Conservation (phyloP, 2,888 invertebrate genomes). For the Drosophila koepferae region DNA sequence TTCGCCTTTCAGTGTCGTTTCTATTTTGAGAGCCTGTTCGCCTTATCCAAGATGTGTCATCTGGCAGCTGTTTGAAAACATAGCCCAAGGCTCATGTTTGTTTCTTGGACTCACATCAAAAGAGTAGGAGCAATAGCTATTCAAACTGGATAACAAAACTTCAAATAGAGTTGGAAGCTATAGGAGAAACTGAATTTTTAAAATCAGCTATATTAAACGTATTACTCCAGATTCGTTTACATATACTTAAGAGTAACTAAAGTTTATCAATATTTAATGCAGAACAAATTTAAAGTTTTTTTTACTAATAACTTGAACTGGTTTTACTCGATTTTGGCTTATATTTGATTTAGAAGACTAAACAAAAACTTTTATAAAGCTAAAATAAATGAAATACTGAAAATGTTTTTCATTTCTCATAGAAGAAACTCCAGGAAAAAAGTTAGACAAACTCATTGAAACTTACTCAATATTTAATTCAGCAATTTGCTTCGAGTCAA, state of each 20-base stretch:
- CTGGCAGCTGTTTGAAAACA: constrained; percentile 39
- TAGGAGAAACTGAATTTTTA: too few relatives aligned
- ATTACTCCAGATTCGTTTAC: too few relatives aligned
- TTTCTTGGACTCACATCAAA: background rate
- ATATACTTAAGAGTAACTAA: too few relatives aligned
- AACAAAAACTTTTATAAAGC: background rate
- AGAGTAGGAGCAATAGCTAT: background rate
- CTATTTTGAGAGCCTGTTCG: constrained; percentile 43
- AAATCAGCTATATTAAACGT: too few relatives aligned
- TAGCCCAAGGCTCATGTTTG: constrained; percentile 3
- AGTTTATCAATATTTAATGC: too few relatives aligned
- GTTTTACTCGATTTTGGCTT: background rate
- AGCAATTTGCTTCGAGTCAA: background rate
- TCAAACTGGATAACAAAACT: background rate
- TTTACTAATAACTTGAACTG: background rate
- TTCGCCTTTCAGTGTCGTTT: constrained; percentile 28
- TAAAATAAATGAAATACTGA: background rate
- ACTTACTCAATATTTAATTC: background rate
- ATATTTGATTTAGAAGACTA: background rate
- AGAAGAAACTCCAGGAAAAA: background rate
- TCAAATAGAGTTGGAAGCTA: background rate
- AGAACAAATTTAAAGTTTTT: too few relatives aligned
- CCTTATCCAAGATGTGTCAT: constrained; percentile 23
- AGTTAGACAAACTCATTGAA: background rate
- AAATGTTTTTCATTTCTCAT: background rate